A percentile compares a stretch with the other conserved stretches of the same genome.
phyloP scores from a whole-genome alignment of 1,140 invertebrate genomes.

The Neotoxoptera formosana region DNA sequence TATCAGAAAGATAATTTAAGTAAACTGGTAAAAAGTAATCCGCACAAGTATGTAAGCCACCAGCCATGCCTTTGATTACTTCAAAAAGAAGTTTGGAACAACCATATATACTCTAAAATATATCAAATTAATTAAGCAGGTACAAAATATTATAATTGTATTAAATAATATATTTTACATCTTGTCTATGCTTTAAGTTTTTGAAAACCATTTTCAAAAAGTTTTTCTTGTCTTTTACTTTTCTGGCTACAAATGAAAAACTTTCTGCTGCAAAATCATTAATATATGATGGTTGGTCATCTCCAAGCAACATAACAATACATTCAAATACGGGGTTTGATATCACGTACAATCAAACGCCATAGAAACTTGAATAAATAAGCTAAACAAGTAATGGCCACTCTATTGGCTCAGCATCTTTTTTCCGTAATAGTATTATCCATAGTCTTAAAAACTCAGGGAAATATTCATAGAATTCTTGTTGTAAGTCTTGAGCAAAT shows the following conservation, averaged over 20 bases:
- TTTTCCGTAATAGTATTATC: slow-evolving; percentile 76
- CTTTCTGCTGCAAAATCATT: slow-evolving; percentile 92
- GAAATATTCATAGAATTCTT: slow-evolving; percentile 86
- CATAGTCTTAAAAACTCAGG: slow-evolving; percentile 68
- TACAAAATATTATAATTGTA: neutral
- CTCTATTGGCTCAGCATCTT: slow-evolving; percentile 83
- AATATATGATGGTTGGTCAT: slow-evolving; percentile 78
- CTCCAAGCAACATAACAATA: slow-evolving; percentile 77
- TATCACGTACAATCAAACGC: slow-evolving; percentile 81
- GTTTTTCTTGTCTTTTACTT: slow-evolving; percentile 80
- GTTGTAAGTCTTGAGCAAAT: slow-evolving; percentile 80
- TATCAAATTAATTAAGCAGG: slow-evolving; percentile 56
- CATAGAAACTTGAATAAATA: slow-evolving; percentile 90
- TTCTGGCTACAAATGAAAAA: slow-evolving; percentile 90
- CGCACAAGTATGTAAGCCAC: slow-evolving; percentile 83
- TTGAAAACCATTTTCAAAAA: slow-evolving; percentile 77
- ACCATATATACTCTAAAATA: slow-evolving; percentile 71
- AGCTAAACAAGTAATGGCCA: slow-evolving; percentile 80
- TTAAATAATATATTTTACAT: slow-evolving; percentile 65
- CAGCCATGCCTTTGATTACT: slow-evolving; percentile 79
- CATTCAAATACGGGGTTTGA: slow-evolving; percentile 76
- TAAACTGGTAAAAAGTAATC: slow-evolving; percentile 72
- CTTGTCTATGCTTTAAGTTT: slow-evolving; percentile 71
- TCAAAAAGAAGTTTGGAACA: slow-evolving; percentile 86
- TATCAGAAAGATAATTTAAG: slow-evolving; percentile 68